Evolutionary conservation across 2,797 vertebrate genomes (phyloP), one percentile per base, ranked within the genome.

Genomic region (Lepus townsendii): DNA sequence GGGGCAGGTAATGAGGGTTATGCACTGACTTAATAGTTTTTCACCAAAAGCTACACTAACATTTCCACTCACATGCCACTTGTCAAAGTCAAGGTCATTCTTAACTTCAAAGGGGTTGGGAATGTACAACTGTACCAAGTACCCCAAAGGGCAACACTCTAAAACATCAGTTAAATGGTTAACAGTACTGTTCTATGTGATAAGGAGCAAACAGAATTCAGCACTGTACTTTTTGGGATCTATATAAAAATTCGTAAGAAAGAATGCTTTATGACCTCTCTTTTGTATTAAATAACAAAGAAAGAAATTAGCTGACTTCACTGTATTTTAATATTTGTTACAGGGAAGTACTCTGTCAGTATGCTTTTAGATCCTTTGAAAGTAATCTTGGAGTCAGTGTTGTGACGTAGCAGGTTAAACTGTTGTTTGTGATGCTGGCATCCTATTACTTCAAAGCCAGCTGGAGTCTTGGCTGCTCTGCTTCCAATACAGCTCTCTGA

Each of bases 231-330:
- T 87, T 26, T 6, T 4, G 50, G 32, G n/a, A 68, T 73, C 71
- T 72, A n/a, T 47, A 14, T 52, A 91, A 27, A 91, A 87, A 75
- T 60, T 65, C 24, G 30, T 63, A 77, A 50, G 47, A 75, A 93
- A 76, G 60, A 80, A 0, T 69, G 52, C 83, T 75, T 62, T 72
- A 38, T 63, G 42, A 69, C 30, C 54, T 78, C 2, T 14, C 76
- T 87, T 89, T 89, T 83, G 24, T 78, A 38, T 32, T 52, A 87
- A 47, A 86, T 1, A 7, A 90, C 60, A 93, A 95, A 62, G 26
- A 19, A 12, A 68, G 50, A 47, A 90, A 52, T 73, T 24, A 86
- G 9, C 79, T 79, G 85, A 88, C 13, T 60, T 90, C 38, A 57
- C 0, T 77, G 24, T 76, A 63, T 76, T 87, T 76, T 54, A 27